Evolutionary conservation across 2,888 invertebrate species (phyloP), one percentile per base, ranked within the genome.

Genomic region (Lydus trimaculatus): DNA sequence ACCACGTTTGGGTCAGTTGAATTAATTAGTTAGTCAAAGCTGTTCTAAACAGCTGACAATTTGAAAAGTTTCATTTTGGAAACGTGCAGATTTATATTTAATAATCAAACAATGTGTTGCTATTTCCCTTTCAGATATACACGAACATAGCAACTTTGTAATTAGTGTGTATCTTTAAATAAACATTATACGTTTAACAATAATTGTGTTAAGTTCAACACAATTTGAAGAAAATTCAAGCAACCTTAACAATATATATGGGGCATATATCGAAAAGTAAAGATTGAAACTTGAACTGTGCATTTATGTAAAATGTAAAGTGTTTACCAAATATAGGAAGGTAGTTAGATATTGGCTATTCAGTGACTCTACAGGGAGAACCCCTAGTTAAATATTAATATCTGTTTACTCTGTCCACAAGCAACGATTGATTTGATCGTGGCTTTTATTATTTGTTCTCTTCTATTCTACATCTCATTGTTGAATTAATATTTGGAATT

Each of bases 21-120:
- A 80, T 80, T 81, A 81, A 81, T 81, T 81, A 80, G 80, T 76
- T 71, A 58, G 68, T 68, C 70, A 77, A 79, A 79, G 79, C 81
- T 77, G 80, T 81, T 81, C 76, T 69, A 78, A 81, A 81, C 81
- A 81, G 81, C 80, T 81, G 81, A 81, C 81, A 81, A 79, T 80
- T 77, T 78, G 79, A 77, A 80, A 81, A 81, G 77, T 81, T 81
- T 74, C 73, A 72, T 70, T 72, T 72, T 70, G 67, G 67, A 76
- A 72, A 72, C 69, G 73, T 72, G 76, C 76, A 76, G 78, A 79
- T 80, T 79, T 79, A 77, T 81, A 80, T 80, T 81, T 79, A 77
- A 80, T 80, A 79, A 78, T 80, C 79, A 78, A 81, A 81, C 79
- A 80, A 77, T 77, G 75, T 79, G 80, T 79, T 77, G 73, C 69